Evolutionary conservation across 2,888 invertebrate genomes (phyloP).

Genomic region (Apamea anceps): DNA sequence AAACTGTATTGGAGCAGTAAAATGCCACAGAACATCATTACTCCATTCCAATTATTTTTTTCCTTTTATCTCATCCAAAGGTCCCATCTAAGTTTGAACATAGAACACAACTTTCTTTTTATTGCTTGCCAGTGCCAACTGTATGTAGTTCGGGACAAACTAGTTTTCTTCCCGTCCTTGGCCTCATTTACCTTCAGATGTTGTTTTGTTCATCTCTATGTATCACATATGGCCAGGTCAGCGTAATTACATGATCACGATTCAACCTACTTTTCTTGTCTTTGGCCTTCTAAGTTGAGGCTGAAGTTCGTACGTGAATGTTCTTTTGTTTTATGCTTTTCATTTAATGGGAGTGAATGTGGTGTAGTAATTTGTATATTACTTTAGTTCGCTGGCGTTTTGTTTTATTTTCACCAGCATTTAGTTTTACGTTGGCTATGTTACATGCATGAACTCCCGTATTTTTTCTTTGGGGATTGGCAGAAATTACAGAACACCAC

Average conservation of each 20-base stretch:
- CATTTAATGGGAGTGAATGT: neutral
- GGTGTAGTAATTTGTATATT: neutral
- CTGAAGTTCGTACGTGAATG: conserved; percentile 4
- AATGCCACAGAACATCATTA: neutral
- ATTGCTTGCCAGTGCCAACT: conserved; percentile 46
- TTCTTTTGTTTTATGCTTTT: conserved; percentile 9
- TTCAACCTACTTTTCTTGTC: conserved; percentile 52
- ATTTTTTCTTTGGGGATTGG: neutral
- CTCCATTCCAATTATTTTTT: neutral
- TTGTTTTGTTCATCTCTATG: conserved; percentile 51
- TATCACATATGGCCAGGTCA: conserved; percentile 44
- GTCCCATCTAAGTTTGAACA: conserved; percentile 13
- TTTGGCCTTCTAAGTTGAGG: conserved; percentile 23
- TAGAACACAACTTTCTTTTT: conserved; percentile 27
- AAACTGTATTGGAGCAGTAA: neutral
- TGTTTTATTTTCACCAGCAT: neutral
- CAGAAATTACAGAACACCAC: neutral
- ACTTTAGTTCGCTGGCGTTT: neutral
- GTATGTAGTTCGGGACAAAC: conserved; percentile 34
- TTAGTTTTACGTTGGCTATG: neutral
- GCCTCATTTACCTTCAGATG: conserved; percentile 57
- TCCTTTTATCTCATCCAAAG: neutral
- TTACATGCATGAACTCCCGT: neutral
- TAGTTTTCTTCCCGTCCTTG: conserved; percentile 62
- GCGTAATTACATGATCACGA: conserved; percentile 56